A percentile compares a stretch with the other conserved stretches of the same genome.
Evolutionary conservation across 2,888 invertebrate species (phyloP).

Genomic region (Sepiola atlantica): DNA sequence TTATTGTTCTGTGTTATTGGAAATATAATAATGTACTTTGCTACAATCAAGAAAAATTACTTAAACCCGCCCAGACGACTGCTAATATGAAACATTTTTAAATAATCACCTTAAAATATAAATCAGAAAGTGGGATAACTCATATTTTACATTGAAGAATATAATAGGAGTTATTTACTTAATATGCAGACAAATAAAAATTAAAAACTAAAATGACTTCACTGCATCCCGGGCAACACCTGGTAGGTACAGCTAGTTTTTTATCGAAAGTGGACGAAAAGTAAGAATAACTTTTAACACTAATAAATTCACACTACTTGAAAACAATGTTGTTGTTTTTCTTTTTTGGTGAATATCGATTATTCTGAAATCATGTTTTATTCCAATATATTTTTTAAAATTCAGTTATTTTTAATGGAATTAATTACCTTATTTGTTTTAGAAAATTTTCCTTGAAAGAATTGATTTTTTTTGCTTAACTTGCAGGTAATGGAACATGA

Average conservation of each 20-base stretch:
- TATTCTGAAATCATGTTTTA: background rate
- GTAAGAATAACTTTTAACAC: background rate
- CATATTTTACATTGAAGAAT: no score
- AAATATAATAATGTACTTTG: no score
- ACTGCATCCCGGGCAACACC: no score
- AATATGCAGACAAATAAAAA: no score
- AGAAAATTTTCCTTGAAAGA: background rate
- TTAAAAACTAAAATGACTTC: no score
- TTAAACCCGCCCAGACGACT: no score
- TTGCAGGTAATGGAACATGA: conserved; percentile 32
- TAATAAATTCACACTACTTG: background rate
- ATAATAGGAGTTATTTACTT: no score
- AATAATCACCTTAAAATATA: no score
- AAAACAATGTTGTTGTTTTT: background rate
- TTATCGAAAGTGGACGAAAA: background rate
- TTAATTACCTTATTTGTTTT: conserved; percentile 13
- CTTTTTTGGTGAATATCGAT: background rate
- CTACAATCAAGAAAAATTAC: no score
- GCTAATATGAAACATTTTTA: no score
- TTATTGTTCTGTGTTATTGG: no score
- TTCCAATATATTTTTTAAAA: background rate
- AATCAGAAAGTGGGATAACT: no score
- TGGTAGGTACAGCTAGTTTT: background rate
- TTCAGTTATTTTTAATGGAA: conserved; percentile 16
- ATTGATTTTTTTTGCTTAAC: background rate